Evolutionary conservation across 2,113 vertebrate genomes (phyloP).

Genomic region (Campylomormyrus tamandua): DNA sequence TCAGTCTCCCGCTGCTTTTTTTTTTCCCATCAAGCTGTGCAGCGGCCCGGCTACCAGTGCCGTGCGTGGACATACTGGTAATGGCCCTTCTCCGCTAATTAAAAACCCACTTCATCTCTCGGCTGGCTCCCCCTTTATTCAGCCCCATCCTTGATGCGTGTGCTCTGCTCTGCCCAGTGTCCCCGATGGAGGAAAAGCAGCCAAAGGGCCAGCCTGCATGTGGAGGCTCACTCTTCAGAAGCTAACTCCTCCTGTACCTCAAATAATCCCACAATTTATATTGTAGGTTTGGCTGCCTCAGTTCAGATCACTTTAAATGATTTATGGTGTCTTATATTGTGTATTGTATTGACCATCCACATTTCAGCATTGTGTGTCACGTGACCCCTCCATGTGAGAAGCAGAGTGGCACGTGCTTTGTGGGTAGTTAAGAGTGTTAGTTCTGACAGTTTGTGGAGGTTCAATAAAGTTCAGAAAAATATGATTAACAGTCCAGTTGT

Average conservation of each 20-base stretch:
- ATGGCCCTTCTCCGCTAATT: slow-evolving; percentile 14
- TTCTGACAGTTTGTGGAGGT: background rate
- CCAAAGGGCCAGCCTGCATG: background rate
- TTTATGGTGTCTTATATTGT: background rate
- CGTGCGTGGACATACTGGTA: slow-evolving; percentile 5
- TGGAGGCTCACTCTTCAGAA: background rate
- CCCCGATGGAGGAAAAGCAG: background rate
- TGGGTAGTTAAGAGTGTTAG: background rate
- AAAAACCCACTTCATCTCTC: slow-evolving; percentile 18
- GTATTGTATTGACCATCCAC: background rate
- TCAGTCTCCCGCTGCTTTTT: background rate
- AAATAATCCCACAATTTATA: background rate
- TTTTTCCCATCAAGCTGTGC: slow-evolving; percentile 1
- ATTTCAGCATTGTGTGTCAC: background rate
- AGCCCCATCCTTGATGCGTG: background rate
- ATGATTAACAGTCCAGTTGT: background rate
- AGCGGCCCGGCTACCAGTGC: background rate
- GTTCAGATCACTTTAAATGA: background rate
- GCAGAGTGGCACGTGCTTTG: background rate
- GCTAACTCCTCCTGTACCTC: background rate
- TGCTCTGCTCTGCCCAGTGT: background rate
- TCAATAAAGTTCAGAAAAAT: background rate
- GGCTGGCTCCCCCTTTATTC: background rate
- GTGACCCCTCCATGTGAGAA: background rate
- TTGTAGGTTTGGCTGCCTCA: background rate